A percentile compares a stretch with the other conserved stretches of the same genome.
Evolutionary conservation across 53 echinoderm and acorn worm genomes (phyloP).

Genomic region (Zoroaster sp.): DNA sequence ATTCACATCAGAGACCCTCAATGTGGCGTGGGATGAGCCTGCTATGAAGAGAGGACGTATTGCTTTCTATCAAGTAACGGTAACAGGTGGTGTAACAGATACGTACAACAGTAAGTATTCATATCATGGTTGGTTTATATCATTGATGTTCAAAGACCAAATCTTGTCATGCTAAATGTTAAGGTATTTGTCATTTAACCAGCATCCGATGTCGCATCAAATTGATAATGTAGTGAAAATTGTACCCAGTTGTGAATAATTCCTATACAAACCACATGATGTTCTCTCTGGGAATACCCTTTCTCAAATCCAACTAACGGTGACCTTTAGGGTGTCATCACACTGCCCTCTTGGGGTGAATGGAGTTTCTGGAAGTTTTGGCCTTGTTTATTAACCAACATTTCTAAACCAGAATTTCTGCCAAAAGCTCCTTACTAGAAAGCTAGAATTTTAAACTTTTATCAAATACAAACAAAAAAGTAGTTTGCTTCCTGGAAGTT

Average conservation of each 20-base stretch:
- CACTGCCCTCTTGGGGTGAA: too few relatives aligned
- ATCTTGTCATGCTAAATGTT: background rate
- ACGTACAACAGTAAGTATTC: background rate
- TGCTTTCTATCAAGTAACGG: background rate
- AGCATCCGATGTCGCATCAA: background rate
- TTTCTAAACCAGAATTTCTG: too few relatives aligned
- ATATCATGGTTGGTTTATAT: background rate
- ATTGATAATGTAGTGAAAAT: background rate
- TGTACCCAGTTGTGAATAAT: background rate
- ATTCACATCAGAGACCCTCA: background rate
- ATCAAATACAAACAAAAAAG: background rate
- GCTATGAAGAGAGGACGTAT: slow-evolving; percentile 8
- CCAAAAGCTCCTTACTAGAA: too few relatives aligned
- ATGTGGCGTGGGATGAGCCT: background rate
- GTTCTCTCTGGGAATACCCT: too few relatives aligned
- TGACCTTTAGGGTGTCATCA: too few relatives aligned
- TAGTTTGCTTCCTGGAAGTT: background rate
- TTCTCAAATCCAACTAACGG: too few relatives aligned
- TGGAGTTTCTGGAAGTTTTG: too few relatives aligned
- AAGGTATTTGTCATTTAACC: background rate
- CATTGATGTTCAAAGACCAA: background rate
- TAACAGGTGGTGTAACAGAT: background rate
- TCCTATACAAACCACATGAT: too few relatives aligned
- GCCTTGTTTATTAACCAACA: too few relatives aligned
- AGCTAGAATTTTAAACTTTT: background rate